Percentiles rank a stretch among this genome's conserved stretches.
Evolutionary conservation across 64 coral and sea anemone species (phyloP).

Genomic region (Montipora efflorescens): DNA sequence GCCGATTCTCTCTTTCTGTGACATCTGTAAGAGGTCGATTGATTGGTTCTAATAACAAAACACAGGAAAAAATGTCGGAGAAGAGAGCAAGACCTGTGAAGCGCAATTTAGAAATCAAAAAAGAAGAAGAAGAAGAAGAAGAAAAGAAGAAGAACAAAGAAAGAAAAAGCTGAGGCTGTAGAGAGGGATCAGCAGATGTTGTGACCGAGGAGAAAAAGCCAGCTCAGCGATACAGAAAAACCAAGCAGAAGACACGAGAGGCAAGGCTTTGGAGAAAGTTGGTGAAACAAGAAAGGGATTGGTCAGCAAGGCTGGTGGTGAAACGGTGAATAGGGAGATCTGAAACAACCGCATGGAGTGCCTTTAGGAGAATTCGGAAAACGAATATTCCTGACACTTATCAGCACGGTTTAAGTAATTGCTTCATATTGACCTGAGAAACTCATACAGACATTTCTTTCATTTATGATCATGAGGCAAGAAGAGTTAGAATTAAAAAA

Average conservation of each 20-base stretch:
- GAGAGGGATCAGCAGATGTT: slow-evolving; percentile 13
- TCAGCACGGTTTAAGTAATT: too few species aligned
- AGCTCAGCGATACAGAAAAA: slow-evolving; percentile 38
- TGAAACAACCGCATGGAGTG: background rate
- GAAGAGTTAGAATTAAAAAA: slow-evolving; percentile 46
- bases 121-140: too few species aligned
- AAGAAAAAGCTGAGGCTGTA: background rate
- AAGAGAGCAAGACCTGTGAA: too few species aligned
- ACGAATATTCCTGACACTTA: background rate
- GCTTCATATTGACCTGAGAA: too few species aligned
- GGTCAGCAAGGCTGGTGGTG: background rate
- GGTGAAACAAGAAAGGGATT: slow-evolving; percentile 46
- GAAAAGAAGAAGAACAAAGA: background rate
- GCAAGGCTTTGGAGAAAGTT: slow-evolving; percentile 62
- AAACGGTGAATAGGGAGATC: slow-evolving; percentile 43
- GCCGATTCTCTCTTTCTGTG: background rate
- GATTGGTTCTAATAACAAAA: slow-evolving; percentile 8
- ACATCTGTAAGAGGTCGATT: slow-evolving; percentile 17
- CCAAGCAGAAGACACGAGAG: slow-evolving; percentile 24
- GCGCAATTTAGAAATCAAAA: too few species aligned
- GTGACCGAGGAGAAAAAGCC: slow-evolving; percentile 12
- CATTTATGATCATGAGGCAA: background rate
- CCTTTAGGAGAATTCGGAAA: slow-evolving; percentile 13
- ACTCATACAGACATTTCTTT: too few species aligned
- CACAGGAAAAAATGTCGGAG: background rate